Conservation (phyloP, 2,797 vertebrate species). For the Anguilla pacifica region DNA sequence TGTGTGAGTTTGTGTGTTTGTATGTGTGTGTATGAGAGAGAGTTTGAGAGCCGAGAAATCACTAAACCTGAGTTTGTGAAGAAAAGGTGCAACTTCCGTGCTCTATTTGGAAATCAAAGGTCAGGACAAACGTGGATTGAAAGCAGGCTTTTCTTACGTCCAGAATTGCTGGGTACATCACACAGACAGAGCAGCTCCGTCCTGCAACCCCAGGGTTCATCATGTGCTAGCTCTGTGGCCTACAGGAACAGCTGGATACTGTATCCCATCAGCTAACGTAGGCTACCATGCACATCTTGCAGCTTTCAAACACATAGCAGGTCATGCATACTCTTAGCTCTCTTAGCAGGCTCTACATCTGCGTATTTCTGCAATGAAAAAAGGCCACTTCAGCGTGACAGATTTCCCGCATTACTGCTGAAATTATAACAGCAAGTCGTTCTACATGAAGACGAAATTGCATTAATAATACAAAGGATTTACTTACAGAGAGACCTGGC, state of each 20-base stretch:
- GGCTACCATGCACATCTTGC: neutral
- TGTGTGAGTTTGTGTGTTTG: neutral
- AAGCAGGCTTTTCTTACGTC: neutral
- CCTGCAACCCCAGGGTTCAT: neutral
- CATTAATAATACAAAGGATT: constrained; percentile 21
- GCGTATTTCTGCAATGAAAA: neutral
- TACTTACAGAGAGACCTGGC: constrained; percentile 80
- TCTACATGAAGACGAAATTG: constrained; percentile 45
- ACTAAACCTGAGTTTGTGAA: neutral
- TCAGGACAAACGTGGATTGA: neutral
- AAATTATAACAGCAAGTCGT: constrained; percentile 39
- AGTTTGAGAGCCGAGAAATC: neutral
- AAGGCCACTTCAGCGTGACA: neutral
- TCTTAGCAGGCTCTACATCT: neutral
- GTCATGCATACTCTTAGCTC: neutral
- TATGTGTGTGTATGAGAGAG: neutral
- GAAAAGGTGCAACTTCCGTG: neutral
- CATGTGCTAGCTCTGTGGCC: neutral
- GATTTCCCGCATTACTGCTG: neutral
- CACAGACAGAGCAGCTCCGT: neutral
- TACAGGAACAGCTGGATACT: neutral
- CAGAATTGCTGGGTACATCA: neutral
- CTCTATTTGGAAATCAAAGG: too few relatives aligned
- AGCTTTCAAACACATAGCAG: neutral
- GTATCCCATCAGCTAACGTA: neutral